Conservation (phyloP, 2,888 invertebrate genomes). For the Horisme vitalbata region DNA sequence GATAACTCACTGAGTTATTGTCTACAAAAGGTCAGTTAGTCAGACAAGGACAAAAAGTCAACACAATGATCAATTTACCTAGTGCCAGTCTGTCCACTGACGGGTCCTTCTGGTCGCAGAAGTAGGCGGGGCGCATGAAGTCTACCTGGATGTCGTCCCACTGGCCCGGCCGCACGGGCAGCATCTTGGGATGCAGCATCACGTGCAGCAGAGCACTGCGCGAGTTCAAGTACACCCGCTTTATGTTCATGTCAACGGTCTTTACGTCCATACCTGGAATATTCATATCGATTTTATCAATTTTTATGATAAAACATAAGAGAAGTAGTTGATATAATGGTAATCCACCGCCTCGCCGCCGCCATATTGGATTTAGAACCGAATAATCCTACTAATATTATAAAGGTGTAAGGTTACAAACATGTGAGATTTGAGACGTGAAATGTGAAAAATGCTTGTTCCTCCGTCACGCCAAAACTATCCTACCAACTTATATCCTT, state of each 20-base stretch:
- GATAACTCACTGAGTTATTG: no score
- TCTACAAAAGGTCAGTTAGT: no score
- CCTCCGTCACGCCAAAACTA: no score
- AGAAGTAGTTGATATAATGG: no score
- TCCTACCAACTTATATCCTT: no score
- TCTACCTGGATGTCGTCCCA: slow-evolving; percentile 55
- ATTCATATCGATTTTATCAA: not conserved
- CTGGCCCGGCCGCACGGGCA: slow-evolving; percentile 48
- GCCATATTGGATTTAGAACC: no score
- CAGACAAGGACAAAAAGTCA: not conserved
- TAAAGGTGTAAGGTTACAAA: no score
- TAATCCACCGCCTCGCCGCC: no score
- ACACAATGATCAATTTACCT: slow-evolving; percentile 50
- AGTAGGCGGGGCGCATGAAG: slow-evolving; percentile 58
- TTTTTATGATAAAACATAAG: no score
- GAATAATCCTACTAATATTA: no score
- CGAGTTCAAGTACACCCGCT: slow-evolving; percentile 58
- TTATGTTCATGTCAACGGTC: slow-evolving; percentile 41
- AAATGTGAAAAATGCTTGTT: no score
- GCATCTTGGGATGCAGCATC: slow-evolving; percentile 51
- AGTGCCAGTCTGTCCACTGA: slow-evolving; percentile 38
- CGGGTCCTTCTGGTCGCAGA: slow-evolving; percentile 44
- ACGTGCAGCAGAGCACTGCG: slow-evolving; percentile 58
- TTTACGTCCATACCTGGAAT: slow-evolving; percentile 8
- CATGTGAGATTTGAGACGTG: no score